Conservation (phyloP, 30 jellyfish, hydroid and myxozoan species). For the Cassiopea andromeda region DNA sequence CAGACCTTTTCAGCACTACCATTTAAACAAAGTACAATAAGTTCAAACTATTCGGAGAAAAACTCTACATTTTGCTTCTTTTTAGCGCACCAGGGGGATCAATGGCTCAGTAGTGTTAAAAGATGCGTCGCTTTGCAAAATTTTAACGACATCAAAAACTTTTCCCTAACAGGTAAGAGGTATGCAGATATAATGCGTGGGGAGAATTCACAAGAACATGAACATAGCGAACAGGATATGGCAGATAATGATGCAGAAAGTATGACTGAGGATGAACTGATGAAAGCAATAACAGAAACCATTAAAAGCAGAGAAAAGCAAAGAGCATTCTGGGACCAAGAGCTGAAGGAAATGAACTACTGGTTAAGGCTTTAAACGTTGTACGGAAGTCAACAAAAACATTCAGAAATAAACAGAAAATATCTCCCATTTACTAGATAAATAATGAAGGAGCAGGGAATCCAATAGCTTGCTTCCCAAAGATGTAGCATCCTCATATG, state of each 20-base stretch:
- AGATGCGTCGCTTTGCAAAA: too few relatives aligned
- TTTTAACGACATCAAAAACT: background rate
- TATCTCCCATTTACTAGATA: too few relatives aligned
- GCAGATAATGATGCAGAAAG: background rate
- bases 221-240: background rate
- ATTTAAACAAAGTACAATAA: too few relatives aligned
- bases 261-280: constrained; percentile 19
- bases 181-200: constrained; percentile 5
- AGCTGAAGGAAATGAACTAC: constrained; percentile 12
- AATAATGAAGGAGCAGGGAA: too few relatives aligned
- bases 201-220: background rate
- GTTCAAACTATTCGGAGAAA: too few relatives aligned
- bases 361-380: constrained; percentile 6
- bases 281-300: background rate
- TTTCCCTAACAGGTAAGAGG: constrained; percentile 7
- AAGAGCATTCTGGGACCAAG: constrained; percentile 19
- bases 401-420: too few relatives aligned
- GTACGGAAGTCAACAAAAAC: background rate
- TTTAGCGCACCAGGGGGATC: too few relatives aligned
- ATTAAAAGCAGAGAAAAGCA: background rate
- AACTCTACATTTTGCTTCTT: too few relatives aligned
- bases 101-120: too few relatives aligned
- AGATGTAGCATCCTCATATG: too few relatives aligned
- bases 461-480: too few relatives aligned
- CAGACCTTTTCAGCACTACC: too few relatives aligned